Evolutionary conservation across 1,140 invertebrate species (phyloP), one percentile per base, ranked within the genome.

Genomic region (Eupeodes corollae): DNA sequence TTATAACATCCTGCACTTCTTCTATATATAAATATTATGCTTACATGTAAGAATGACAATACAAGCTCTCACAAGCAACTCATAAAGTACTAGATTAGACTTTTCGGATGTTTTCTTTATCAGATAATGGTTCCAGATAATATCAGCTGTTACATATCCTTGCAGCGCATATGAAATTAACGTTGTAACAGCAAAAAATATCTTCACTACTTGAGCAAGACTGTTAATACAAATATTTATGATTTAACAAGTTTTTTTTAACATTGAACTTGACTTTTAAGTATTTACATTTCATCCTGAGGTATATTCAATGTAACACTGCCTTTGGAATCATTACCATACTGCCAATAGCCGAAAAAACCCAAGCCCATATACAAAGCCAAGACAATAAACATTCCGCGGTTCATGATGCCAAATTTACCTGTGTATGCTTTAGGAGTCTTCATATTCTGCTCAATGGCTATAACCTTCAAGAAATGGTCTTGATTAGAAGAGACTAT

Each of bases 131-230:
- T 82, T 79, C 89, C 90, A 94, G 19, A 93, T 73, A 32, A 97
- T 91, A 50, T 87, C 81, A 11, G 94, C 80, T 0, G 93, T 90
- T 2, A 97, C 91, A 69, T 92, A 98, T 39, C 90, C 84, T 70
- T 97, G 92, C n/a, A 97, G 71, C 2, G 84, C 86, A 71, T 93
- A 95, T 0, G 88, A 86, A 43, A 94, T 83, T 67, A 88, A 92
- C 31, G 93, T 91, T 1, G 89, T 87, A 2, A 92, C 54, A 0
- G 88, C 84, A 64, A 93, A 93, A 63, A 90, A 81, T 1, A 89
- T 67, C 57, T 84, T 83, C n/a, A 91, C 84, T 26, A 75, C 70
- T 56, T 88, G 77, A 13, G 88, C 83, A 52, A 90, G 70, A 40
- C 89, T 91, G 71, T 32, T 75, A 75, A 43, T 44, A 56, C 50